Percentiles rank a stretch among this genome's conserved stretches.
Conservation (phyloP, 2,888 invertebrate genomes). For the Nyleta sp. region DNA sequence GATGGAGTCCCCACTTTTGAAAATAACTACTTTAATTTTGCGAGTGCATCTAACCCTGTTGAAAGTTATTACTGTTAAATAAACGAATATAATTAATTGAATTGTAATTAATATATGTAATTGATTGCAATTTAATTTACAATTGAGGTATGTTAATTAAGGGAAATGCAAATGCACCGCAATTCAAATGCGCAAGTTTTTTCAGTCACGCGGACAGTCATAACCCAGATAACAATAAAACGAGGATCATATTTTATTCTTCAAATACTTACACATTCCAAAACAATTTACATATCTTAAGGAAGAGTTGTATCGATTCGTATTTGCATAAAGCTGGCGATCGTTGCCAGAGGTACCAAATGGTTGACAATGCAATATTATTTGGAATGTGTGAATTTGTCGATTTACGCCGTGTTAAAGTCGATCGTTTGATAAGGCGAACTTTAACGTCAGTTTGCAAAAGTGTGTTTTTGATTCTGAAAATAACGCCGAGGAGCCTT, state of each 20-base stretch:
- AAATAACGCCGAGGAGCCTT: no score
- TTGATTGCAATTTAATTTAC: no score
- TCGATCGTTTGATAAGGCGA: constrained; percentile 2
- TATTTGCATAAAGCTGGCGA: constrained; percentile 48
- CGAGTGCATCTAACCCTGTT: no score
- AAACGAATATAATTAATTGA: no score
- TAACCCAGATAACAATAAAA: constrained; percentile 21
- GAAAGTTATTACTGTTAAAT: no score
- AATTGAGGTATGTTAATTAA: not conserved
- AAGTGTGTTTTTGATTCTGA: no score
- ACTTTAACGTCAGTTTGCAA: not conserved
- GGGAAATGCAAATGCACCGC: no score
- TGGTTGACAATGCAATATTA: constrained; percentile 46
- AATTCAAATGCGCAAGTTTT: not conserved
- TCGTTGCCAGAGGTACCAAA: constrained; percentile 45
- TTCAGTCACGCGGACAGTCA: not conserved
- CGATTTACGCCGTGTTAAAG: constrained; percentile 21
- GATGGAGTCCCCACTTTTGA: no score
- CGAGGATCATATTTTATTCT: constrained; percentile 24
- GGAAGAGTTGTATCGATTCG: constrained; percentile 44
- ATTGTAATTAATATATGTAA: no score
- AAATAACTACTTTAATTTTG: no score
- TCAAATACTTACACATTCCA: constrained; percentile 34
- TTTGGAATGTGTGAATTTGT: constrained; percentile 25
- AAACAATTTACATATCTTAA: constrained; percentile 53